These are phyloP conservation scores for Albula goreensis DNA, from an alignment of 2,113 vertebrate genomes.

Conservation along the genomic window DNA sequence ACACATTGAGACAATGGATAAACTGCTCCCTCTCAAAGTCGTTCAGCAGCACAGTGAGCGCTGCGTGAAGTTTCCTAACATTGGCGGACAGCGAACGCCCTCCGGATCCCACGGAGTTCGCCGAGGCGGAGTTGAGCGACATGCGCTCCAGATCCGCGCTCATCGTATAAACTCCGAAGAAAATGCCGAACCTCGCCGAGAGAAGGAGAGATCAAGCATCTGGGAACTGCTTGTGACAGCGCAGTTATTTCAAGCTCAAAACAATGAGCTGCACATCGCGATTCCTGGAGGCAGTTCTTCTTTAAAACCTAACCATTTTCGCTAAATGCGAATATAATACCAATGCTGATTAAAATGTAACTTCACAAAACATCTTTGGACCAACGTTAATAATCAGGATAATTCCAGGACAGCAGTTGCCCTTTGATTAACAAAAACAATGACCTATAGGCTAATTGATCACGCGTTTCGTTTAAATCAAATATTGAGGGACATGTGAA, in stretches of 20 bases:
- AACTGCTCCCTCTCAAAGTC: conserved; percentile 86
- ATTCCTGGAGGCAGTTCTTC: background rate
- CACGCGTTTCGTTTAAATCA: background rate
- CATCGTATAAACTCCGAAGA: conserved; percentile 67
- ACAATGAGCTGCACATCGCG: background rate
- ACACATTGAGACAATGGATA: conserved; percentile 88
- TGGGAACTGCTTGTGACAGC: background rate
- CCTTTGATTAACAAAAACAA: background rate
- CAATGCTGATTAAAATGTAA: background rate
- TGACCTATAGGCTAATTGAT: background rate
- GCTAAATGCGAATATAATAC: background rate
- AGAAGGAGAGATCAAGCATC: background rate
- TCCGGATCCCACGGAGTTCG: conserved; percentile 68
- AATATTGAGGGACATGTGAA: background rate
- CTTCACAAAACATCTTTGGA: background rate
- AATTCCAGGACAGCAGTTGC: background rate
- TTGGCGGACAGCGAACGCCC: conserved; percentile 84
- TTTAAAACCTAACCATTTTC: background rate
- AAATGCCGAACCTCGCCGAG: conserved; percentile 18
- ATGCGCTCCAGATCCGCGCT: conserved; percentile 77
- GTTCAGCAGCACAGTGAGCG: conserved; percentile 82
- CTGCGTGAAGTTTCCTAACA: conserved; percentile 85
- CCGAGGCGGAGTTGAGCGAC: conserved; percentile 73
- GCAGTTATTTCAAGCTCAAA: background rate
- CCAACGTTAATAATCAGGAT: background rate